Percentiles rank a stretch among this genome's conserved stretches.
These are phyloP conservation scores for Cricetomys ansorgei DNA, from an alignment of 2,113 vertebrate genomes.

Conservation along the genomic window DNA sequence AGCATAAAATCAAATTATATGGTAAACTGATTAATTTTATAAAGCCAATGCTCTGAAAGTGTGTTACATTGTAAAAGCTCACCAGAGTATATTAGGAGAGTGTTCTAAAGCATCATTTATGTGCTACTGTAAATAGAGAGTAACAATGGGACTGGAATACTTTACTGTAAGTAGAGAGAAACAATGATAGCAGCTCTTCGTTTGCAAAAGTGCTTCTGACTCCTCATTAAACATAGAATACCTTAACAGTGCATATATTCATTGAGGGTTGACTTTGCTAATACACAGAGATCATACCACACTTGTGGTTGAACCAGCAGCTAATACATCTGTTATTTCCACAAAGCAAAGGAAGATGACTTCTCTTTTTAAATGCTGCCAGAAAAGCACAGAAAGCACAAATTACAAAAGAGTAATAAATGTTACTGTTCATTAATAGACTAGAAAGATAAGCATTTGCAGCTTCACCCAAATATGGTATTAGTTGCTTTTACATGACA, in stretches of 20 bases:
- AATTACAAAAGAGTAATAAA: background rate
- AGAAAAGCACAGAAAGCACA: background rate
- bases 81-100: conserved; percentile 16
- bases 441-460: background rate
- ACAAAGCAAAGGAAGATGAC: background rate
- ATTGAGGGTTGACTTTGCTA: background rate
- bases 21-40: background rate
- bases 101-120: conserved; percentile 51
- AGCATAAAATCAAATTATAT: conserved; percentile 30
- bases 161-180: background rate
- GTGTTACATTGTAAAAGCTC: background rate
- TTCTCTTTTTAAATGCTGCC: background rate
- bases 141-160: background rate
- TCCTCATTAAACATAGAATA: conserved; percentile 65
- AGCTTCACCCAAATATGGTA: no score
- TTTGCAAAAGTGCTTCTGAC: background rate
- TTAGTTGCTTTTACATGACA: background rate
- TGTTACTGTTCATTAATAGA: background rate
- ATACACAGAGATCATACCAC: background rate
- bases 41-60: conserved; percentile 10
- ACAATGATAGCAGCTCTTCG: background rate
- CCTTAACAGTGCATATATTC: conserved; percentile 50
- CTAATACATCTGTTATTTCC: background rate
- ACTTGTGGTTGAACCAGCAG: background rate
- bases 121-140: background rate